Evolutionary conservation across 2,888 invertebrate genomes (phyloP), one percentile per base, ranked within the genome.

Genomic region (Cremastinae sp.): DNA sequence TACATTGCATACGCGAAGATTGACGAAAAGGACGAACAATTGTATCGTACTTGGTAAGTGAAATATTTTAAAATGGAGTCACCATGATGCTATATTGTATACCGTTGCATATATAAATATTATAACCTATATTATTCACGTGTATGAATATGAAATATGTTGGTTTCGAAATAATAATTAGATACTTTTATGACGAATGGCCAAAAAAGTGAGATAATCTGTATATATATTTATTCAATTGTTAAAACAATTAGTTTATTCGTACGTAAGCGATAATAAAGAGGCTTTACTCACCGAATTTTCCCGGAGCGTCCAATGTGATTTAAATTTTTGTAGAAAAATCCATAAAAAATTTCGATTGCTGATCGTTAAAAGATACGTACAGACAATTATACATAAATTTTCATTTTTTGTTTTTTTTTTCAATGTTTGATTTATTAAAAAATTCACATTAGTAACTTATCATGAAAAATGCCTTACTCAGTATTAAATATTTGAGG

Each of bases 401-500:
- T n/a, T n/a, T 20, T 51, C 28, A 1, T 14, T 16, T 20, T 38
- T 49, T 28, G 10, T 62, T 74, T 78, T 68, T 49, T 51, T 81
- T 78, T 80, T 83, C 75, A 76, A 81, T 82, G 80, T 87, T 84
- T 84, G 82, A 85, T 88, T 89, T 87, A 87, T 87, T 86, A 87
- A 87, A 89, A 87, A 86, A 86, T 87, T 88, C 88, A 87, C 86
- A 88, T 85, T 87, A 88, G 85, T 85, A 87, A 86, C 87, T 87
- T 87, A 87, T 88, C 82, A 85, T 86, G 86, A 88, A 86, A 89
- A 89, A 88, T 87, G 85, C 86, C 87, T 88, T 88, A 88, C 78
- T 81, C 84, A 78, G 81, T 85, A 86, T 87, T 87, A 87, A 88
- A 88, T 87, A 87, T 85, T 82, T 82, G 83, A 85, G 84, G 84